These are phyloP conservation scores for Clivina fossor DNA, from an alignment of 2,888 invertebrate genomes.

Conservation along the genomic window DNA sequence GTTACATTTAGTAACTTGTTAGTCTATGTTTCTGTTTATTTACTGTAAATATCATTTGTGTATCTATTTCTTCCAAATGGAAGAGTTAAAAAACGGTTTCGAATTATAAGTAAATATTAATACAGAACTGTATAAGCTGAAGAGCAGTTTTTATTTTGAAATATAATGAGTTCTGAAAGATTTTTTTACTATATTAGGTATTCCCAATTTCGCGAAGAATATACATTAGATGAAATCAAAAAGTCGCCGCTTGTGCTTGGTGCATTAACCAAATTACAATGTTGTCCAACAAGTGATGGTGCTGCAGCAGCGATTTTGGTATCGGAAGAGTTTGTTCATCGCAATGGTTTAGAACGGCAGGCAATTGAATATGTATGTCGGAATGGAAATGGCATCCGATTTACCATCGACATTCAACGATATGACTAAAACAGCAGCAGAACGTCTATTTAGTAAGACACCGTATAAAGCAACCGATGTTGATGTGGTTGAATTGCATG, in stretches of 20 bases:
- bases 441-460: constrained; percentile 73
- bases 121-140: too few species aligned
- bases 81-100: too few species aligned
- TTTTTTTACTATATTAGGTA: too few species aligned
- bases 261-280: constrained; percentile 93
- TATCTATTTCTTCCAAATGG: too few species aligned
- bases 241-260: constrained; percentile 87
- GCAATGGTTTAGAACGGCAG: constrained; percentile 76
- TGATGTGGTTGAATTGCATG: constrained; percentile 94
- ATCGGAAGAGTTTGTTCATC: constrained; percentile 86
- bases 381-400: constrained; percentile 97
- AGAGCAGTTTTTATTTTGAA: too few species aligned
- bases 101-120: too few species aligned
- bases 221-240: constrained; percentile 86
- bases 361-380: constrained; percentile 96
- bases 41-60: too few species aligned
- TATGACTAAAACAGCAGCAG: constrained; percentile 85
- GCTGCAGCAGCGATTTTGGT: constrained; percentile 90
- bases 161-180: too few species aligned
- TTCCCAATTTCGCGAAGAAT: constrained; percentile 92
- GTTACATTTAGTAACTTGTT: too few species aligned
- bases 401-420: constrained; percentile 82
- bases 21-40: too few species aligned
- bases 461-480: constrained; percentile 78
- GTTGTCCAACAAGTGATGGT: constrained; percentile 99